phyloP scores from a whole-genome alignment of 1,140 invertebrate genomes.

The Diploscapter pachys region DNA sequence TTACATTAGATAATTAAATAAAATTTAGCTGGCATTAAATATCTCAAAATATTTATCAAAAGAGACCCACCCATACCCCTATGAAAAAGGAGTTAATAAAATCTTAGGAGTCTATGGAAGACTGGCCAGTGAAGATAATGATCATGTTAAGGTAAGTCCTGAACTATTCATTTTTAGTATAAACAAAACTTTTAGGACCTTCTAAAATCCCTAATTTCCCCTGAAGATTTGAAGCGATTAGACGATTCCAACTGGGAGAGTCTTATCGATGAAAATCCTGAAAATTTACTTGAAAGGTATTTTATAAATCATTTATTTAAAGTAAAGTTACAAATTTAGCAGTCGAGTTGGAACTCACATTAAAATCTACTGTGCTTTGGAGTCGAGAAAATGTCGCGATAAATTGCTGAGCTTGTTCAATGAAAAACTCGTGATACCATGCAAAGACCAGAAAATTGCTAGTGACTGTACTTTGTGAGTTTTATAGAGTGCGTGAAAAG shows the following conservation, averaged over 20 bases:
- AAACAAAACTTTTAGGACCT: neutral
- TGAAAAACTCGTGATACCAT: conserved; percentile 3
- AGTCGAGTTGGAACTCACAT: neutral
- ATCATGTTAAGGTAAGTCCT: conserved; percentile 1
- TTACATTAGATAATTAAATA: neutral
- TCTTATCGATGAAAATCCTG: neutral
- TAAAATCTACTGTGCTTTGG: neutral
- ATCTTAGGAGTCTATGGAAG: conserved; percentile 1
- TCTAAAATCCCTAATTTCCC: no score
- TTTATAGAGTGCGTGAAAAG: no score
- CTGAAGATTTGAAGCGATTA: neutral
- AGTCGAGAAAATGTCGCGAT: neutral
- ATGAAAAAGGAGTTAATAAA: neutral
- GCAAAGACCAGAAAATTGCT: neutral
- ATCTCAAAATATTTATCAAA: conserved; percentile 11
- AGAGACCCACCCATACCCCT: neutral
- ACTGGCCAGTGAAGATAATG: conserved; percentile 1
- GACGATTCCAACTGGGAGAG: neutral
- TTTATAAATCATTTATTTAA: neutral
- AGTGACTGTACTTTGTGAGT: conserved; percentile 10
- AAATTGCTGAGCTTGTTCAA: neutral
- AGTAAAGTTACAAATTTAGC: neutral
- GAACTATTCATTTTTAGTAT: neutral
- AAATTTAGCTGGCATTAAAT: neutral
- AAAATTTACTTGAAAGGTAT: neutral